A percentile compares a stretch with the other conserved stretches of the same genome.
Evolutionary conservation across 1,140 invertebrate genomes (phyloP).

Genomic region (Dufourea novaeangliae): DNA sequence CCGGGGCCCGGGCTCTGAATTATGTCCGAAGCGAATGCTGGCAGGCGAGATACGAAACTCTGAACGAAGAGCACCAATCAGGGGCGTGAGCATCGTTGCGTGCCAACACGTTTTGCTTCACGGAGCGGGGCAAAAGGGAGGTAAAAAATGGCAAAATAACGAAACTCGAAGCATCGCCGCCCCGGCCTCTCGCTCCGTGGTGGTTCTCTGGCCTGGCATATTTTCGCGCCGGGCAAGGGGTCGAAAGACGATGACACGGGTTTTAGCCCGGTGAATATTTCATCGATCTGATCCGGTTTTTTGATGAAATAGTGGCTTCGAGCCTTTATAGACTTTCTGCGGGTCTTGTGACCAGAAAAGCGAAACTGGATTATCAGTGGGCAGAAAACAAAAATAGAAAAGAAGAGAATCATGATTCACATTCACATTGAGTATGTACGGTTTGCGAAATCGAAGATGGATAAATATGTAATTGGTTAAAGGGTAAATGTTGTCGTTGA

Average conservation of each 20-base stretch:
- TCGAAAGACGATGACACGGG: conserved; percentile 15
- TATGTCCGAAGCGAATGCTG: conserved; percentile 49
- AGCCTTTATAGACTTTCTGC: too few species aligned
- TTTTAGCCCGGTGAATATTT: conserved; percentile 60
- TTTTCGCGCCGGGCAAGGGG: conserved; percentile 45
- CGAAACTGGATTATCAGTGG: too few species aligned
- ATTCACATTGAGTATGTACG: too few species aligned
- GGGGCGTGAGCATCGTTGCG: conserved; percentile 70
- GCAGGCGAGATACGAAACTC: conserved; percentile 48
- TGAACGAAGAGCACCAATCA: conserved; percentile 68
- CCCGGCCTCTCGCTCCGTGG: too few species aligned
- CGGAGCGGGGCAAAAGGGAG: conserved; percentile 59
- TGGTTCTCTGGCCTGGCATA: conserved; percentile 36
- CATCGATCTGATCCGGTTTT: conserved; percentile 52
- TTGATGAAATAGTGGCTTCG: conserved; percentile 44
- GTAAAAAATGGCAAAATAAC: conserved; percentile 64
- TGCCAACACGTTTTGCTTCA: conserved; percentile 73
- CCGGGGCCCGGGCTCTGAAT: conserved; percentile 45
- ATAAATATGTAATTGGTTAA: too few species aligned
- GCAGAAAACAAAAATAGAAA: too few species aligned
- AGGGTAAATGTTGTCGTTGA: too few species aligned
- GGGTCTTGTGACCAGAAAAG: too few species aligned
- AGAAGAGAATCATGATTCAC: too few species aligned
- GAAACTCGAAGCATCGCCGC: conserved; percentile 58
- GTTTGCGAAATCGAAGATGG: too few species aligned